These are phyloP conservation scores for Crocallis elinguaria DNA, from an alignment of 2,888 invertebrate species.

Conservation along the genomic window DNA sequence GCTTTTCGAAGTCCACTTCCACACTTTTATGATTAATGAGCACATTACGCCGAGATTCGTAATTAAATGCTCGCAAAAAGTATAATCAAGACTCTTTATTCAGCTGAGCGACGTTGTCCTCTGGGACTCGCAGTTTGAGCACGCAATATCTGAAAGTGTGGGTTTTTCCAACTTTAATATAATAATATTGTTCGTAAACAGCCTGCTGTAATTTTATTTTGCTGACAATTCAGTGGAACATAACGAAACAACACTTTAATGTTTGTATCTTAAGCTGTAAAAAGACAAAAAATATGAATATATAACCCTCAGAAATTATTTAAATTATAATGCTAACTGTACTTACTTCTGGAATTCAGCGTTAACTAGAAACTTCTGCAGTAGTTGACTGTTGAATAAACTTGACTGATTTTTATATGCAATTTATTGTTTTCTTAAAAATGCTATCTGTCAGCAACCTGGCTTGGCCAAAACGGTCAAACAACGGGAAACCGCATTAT, in stretches of 20 bases:
- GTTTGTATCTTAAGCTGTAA: neutral
- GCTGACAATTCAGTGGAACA: neutral
- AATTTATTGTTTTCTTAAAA: too few species aligned
- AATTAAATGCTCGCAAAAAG: conserved; percentile 58
- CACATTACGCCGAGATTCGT: conserved; percentile 56
- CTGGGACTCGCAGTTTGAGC: conserved; percentile 33
- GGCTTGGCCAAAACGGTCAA: too few species aligned
- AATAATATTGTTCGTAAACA: conserved; percentile 24
- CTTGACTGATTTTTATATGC: too few species aligned
- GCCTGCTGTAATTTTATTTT: conserved; percentile 7
- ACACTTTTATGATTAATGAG: conserved; percentile 55
- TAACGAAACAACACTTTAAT: neutral
- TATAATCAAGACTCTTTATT: conserved; percentile 58
- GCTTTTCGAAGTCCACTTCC: conserved; percentile 32
- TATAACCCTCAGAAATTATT: too few species aligned
- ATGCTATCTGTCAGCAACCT: too few species aligned
- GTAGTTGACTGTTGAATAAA: too few species aligned
- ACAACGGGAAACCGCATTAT: too few species aligned
- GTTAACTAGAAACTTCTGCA: too few species aligned
- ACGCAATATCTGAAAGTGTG: conserved; percentile 27
- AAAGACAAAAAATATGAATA: too few species aligned
- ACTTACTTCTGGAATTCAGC: too few species aligned
- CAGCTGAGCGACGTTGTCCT: conserved; percentile 43
- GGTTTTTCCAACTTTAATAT: conserved; percentile 22
- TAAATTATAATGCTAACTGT: too few species aligned